Base-by-base conservation (phyloP, 2,113 vertebrate genomes). In the Barbus barbus region DNA sequence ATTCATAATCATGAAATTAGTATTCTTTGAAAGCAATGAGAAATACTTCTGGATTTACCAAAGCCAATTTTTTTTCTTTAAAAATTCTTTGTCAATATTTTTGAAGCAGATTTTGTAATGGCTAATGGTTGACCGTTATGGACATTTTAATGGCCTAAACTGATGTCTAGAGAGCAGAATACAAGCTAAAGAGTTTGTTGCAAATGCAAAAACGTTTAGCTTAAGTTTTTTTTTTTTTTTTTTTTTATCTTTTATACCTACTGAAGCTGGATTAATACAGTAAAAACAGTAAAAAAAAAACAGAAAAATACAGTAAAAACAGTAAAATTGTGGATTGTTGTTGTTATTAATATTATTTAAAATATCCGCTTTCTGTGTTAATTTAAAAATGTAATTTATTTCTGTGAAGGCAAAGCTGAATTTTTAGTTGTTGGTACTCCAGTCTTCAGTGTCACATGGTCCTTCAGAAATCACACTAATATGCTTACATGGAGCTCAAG, bases 1-100 rank as follows among this genome's bases (percentile, higher is more conserved):
- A 89, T 90, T 91, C 88, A 94, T 94, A 92, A 94, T 88, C 92
- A 93, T 94, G 90, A 93, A 92, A 92, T 94, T 93, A 91, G 87
- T 92, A 92, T 94, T 92, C 90, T 80, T 80, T 12, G 87, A 90
- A 83, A 89, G 88, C 91, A 93, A 90, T 89, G 89, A 92, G 91
- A 91, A 93, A 90, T 89, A 88, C 90, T 91, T 90, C 89, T 91
- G 89, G 87, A 90, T 84, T 91, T 89, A 8, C 26, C 41, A 24
- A 33, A 60, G 12, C 44, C 74, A 0, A 87, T 90, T 89, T 12
- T 87, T 92, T 91, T 91, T 91, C 91, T 91, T 92, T 60, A 20
- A 36, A 88, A 89, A 51, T 51, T 51, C 44, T 2, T 78, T 12
- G 22, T 78, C 28, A 77, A 8, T 56, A n/a, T 56, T 38, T 28